These are phyloP conservation scores for Ciconia nigra DNA, from an alignment of 2,797 vertebrate genomes.

Conservation along the genomic window DNA sequence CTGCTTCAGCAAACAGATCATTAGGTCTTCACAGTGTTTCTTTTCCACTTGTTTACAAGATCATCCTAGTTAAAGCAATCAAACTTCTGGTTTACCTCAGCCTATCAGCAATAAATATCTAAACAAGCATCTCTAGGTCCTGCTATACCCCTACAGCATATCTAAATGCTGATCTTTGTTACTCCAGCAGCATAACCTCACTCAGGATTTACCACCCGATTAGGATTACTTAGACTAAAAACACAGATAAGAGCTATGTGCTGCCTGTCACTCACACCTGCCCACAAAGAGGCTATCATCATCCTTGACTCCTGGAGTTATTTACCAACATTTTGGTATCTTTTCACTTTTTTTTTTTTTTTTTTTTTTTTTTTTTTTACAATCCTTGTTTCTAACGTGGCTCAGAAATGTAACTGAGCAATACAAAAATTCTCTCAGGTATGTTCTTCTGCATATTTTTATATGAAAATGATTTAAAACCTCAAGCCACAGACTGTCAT, in stretches of 20 bases:
- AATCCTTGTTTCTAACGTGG: not conserved
- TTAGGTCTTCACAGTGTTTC: not conserved
- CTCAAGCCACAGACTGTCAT: not conserved
- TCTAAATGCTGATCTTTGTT: not conserved
- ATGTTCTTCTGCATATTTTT: not conserved
- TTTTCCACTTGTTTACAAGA: not conserved
- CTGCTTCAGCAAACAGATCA: not conserved
- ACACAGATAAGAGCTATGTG: not conserved
- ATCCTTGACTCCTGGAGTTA: not conserved
- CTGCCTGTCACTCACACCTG: not conserved
- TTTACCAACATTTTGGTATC: not conserved
- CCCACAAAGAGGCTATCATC: not conserved
- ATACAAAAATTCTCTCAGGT: not conserved
- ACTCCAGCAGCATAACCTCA: not conserved
- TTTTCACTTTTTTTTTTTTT: not conserved
- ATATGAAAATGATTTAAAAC: not conserved
- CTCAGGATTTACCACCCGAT: conserved; percentile 1
- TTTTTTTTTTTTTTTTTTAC: not conserved
- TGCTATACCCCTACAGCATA: not conserved
- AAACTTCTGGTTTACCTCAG: not conserved
- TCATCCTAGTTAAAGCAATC: not conserved
- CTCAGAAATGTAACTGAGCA: not conserved
- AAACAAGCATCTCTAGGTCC: not conserved
- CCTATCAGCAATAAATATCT: not conserved
- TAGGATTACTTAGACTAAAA: conserved; percentile 14